phyloP scores from a whole-genome alignment of 2,113 vertebrate genomes.

The Lamprotornis superbus region DNA sequence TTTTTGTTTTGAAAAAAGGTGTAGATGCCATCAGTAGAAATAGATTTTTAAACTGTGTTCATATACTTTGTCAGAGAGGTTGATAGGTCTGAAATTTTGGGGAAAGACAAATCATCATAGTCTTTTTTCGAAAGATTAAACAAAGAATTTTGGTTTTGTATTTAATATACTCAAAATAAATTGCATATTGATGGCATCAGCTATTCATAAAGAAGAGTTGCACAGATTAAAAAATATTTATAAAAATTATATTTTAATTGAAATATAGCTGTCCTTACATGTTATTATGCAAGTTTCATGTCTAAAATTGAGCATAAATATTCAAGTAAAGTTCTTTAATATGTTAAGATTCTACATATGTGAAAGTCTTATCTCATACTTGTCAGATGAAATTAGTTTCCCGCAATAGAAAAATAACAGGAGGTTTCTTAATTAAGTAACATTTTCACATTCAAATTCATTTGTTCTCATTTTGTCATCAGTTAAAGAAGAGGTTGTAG shows the following conservation, averaged over 20 bases:
- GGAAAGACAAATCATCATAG: not conserved
- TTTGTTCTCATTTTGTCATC: not conserved
- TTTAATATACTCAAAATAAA: not conserved
- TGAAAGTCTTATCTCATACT: not conserved
- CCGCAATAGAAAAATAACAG: not conserved
- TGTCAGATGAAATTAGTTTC: not conserved
- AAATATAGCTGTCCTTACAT: not conserved
- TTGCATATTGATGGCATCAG: not conserved
- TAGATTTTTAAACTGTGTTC: not conserved
- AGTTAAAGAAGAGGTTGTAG: not conserved
- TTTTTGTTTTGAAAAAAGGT: not conserved
- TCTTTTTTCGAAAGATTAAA: not conserved
- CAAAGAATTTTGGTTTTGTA: not conserved
- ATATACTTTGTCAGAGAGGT: not conserved
- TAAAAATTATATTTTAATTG: not conserved
- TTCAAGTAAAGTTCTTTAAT: not conserved
- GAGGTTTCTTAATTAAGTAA: not conserved
- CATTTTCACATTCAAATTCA: not conserved
- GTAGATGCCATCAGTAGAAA: not conserved
- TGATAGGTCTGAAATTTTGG: not conserved
- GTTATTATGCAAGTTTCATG: not conserved
- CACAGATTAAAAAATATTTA: not conserved
- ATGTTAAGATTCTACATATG: not conserved
- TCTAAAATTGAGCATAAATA: conserved; percentile 1
- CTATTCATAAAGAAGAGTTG: not conserved